Base-by-base conservation (phyloP, 2,888 invertebrate species). In the Cantharis rustica region DNA sequence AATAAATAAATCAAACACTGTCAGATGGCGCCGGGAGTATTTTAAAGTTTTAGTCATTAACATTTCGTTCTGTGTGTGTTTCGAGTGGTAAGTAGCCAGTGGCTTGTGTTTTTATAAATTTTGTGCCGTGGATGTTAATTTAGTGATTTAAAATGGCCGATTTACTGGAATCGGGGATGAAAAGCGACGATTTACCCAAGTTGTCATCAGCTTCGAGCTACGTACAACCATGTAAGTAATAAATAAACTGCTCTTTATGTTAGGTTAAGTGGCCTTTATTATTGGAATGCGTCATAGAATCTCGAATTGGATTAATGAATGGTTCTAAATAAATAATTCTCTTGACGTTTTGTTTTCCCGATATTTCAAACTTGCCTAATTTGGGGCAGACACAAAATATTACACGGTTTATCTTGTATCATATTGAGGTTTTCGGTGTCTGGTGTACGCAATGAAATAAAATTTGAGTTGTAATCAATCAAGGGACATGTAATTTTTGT, bases 201-300 rank as follows among this genome's bases (percentile, higher is more conserved):
- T 79, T 84, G 75, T 81, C 83, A 72, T 81, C 83, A n/a, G 84
- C 84, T 15, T 82, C 84, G 61, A 85, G 85, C 81, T 85, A 84
- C 82, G 81, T 85, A 75, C 86, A 86, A 84, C 82, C 83, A 83
- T 81, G 86, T 86, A 84, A 85, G 86, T 85, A 16, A 23, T 78
- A 72, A 23, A 75, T 79, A 13, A 66, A 16, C 47, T 26, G 74
- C 77, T 74, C 47, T 72, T 74, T 77, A 72, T 78, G 78, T 79
- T 79, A 72, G 78, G 81, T 79, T 82, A 79, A 82, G 81, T 81
- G 82, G 80, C 81, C 81, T 81, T 81, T 78, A 68, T 61, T 64
- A 68, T 71, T 73, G 75, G 78, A 73, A 75, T 78, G 78, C 75
- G 71, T 73, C 75, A 73, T 71, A 73, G 61, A 68, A 73, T 79